Base-by-base conservation (phyloP, 2,888 invertebrate genomes). In the Agrochola lota region DNA sequence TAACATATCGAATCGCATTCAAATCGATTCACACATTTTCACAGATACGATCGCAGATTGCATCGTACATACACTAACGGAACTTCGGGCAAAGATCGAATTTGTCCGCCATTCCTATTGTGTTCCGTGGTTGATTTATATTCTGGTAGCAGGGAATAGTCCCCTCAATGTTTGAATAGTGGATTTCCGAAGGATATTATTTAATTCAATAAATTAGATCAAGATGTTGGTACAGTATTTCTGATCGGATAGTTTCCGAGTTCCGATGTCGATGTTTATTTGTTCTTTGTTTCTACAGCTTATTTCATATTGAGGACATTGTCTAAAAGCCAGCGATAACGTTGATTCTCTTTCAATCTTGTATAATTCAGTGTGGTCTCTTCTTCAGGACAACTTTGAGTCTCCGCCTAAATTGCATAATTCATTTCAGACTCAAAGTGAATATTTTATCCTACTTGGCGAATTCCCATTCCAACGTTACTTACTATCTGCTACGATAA, bases 161-260 rank as follows among this genome's bases (percentile, higher is more conserved):
- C 62, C 78, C 86, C 74, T 46, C 69, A 2, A 40, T 85, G 49
- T 81, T 86, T 78, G 49, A 59, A 71, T 74, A 75, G 17, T 73
- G 23, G 67, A 72, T 84, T 83, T 75, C 78, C 74, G 74, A 30
- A 68, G 62, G 66, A 78, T 83, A 83, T 78, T 74, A 66, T 66
- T 85, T 72, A 49, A 83, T 74, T 71, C 82, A 73, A 82, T 85
- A 80, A 72, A 78, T 74, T 70, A 71, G 35, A 78, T 73, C 69
- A 71, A 84, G 55, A 72, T 72, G 78, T 63, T 63, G 46, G 83
- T 62, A 68, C 40, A 20, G 40, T 30, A n/a, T 73, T 60, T 49
- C 46, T 70, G 59, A 57, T 52, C 17, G 20, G 8, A 79, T 66
- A 15, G 66, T 79, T 80, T 84, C 63, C 35, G 63, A 77, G 20